A percentile compares a stretch with the other conserved stretches of the same genome.
Conservation (phyloP, 2,113 vertebrate species). For the Gnathonemus longibarbis region DNA sequence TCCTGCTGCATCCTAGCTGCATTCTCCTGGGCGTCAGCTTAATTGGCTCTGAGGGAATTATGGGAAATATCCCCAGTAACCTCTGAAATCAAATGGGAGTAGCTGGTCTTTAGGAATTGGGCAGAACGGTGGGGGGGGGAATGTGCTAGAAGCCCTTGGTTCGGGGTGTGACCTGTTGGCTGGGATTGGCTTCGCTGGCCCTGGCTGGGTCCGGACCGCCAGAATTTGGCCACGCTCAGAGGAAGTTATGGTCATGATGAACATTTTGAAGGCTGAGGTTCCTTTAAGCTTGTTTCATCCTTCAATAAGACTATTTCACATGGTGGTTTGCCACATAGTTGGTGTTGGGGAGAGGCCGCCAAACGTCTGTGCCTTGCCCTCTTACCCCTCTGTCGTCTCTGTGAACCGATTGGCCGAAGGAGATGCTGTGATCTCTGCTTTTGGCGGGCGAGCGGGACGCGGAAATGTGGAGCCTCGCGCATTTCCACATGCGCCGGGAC, state of each 20-base stretch:
- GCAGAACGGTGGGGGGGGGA: neutral
- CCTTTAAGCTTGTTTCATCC: neutral
- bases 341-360: neutral
- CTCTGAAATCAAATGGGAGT: neutral
- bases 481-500: neutral
- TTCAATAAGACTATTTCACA: neutral
- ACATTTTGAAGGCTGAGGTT: neutral
- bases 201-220: neutral
- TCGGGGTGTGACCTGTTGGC: neutral
- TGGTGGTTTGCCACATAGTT: neutral
- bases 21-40: neutral
- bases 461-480: neutral
- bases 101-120: neutral
- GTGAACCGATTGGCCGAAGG: neutral
- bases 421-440: neutral
- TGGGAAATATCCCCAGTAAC: neutral
- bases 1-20: neutral
- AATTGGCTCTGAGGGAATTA: neutral
- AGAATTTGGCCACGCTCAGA: neutral
- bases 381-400: neutral
- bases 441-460: neutral
- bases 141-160: neutral
- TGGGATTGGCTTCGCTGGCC: neutral
- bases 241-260: neutral
- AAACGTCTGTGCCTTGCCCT: neutral